Evolutionary conservation across 2,797 vertebrate species (phyloP).

Genomic region (Aythya fuligula): DNA sequence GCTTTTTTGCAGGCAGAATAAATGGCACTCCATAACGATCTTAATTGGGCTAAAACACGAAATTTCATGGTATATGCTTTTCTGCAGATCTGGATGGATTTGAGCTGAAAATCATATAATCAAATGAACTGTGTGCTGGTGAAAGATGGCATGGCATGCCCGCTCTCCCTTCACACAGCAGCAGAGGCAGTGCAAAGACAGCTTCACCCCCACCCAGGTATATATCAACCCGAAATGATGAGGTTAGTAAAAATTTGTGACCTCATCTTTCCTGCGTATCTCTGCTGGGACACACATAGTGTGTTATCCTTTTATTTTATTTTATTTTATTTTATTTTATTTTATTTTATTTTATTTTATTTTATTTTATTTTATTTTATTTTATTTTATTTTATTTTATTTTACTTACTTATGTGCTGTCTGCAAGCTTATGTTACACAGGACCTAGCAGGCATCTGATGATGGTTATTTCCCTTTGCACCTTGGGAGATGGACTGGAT

Average conservation of each 20-base stretch:
- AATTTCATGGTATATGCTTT: background rate
- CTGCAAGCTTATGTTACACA: background rate
- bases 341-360: background rate
- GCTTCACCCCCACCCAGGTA: background rate
- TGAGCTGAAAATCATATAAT: background rate
- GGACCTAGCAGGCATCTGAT: background rate
- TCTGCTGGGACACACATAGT: background rate
- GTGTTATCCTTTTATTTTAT: background rate
- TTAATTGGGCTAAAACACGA: background rate
- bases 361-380: background rate
- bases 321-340: background rate
- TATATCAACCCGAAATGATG: background rate
- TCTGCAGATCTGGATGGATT: background rate
- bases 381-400: background rate
- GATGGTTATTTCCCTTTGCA: constrained; percentile 6
- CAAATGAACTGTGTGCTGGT: background rate
- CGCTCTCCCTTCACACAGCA: background rate
- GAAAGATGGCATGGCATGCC: background rate
- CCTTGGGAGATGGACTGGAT: background rate
- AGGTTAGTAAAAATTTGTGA: background rate
- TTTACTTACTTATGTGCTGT: background rate
- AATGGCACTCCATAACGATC: background rate
- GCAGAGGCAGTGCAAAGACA: background rate
- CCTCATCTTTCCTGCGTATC: background rate
- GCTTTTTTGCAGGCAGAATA: background rate